Evolutionary conservation across 1,140 invertebrate species (phyloP).

Genomic region (Drosophila punjabiensis): DNA sequence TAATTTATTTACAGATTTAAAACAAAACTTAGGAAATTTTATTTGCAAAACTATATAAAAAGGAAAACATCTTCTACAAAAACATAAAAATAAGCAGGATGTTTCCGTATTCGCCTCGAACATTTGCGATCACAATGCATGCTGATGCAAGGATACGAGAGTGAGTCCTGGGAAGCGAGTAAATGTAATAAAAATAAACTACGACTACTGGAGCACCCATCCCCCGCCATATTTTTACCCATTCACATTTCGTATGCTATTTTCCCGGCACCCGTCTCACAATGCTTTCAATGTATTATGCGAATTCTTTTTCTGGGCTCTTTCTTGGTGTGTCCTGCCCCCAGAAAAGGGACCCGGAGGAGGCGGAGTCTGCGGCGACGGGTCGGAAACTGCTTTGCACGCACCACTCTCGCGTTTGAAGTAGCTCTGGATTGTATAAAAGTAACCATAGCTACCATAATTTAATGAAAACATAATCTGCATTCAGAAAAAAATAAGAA

Average conservation of each 20-base stretch:
- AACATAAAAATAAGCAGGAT: not conserved
- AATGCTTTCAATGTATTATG: slow-evolving; percentile 64
- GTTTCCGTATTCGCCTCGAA: slow-evolving; percentile 25
- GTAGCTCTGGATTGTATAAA: slow-evolving; percentile 83
- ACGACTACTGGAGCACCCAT: slow-evolving; percentile 54
- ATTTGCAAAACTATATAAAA: not conserved
- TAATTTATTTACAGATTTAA: not conserved
- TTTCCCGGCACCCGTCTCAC: slow-evolving; percentile 19
- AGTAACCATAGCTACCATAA: slow-evolving; percentile 83
- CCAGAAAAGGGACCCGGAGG: slow-evolving; percentile 1
- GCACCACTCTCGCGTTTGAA: slow-evolving; percentile 73
- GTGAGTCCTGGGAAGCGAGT: slow-evolving; percentile 44
- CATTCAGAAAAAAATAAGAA: slow-evolving; percentile 62
- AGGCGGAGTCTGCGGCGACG: slow-evolving; percentile 33
- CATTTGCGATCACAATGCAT: slow-evolving; percentile 65
- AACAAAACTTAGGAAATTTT: too few species aligned
- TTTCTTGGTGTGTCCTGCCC: slow-evolving; percentile 15
- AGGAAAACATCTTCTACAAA: not conserved
- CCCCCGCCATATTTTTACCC: not conserved
- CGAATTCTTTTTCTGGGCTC: slow-evolving; percentile 61
- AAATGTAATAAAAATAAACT: slow-evolving; percentile 82
- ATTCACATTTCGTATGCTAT: not conserved
- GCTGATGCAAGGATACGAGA: slow-evolving; percentile 58
- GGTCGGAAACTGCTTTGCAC: slow-evolving; percentile 51
- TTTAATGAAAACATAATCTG: slow-evolving; percentile 84